Evolutionary conservation across 53 echinoderm and acorn worm genomes (phyloP).

Genomic region (Paelopatides confundens): DNA sequence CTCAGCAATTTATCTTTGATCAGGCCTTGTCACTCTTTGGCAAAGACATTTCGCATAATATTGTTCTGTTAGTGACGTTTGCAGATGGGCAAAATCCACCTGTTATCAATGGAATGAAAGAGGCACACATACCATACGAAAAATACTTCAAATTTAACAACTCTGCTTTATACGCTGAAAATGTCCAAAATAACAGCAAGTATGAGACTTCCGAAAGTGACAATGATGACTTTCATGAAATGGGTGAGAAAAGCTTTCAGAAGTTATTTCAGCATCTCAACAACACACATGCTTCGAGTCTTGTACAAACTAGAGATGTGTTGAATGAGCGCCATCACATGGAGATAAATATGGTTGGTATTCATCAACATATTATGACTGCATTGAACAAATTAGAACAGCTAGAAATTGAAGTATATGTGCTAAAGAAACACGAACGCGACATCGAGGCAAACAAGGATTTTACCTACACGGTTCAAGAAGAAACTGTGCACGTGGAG

Average conservation of each 20-base stretch:
- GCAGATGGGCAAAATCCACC: slow-evolving; percentile 59
- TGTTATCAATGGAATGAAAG: slow-evolving; percentile 54
- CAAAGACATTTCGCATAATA: slow-evolving; percentile 70
- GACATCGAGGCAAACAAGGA: slow-evolving; percentile 55
- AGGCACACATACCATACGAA: slow-evolving; percentile 53
- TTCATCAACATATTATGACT: slow-evolving; percentile 56
- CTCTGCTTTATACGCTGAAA: slow-evolving; percentile 64
- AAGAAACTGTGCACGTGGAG: slow-evolving; percentile 25
- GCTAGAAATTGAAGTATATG: slow-evolving; percentile 26
- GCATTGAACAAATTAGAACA: slow-evolving; percentile 48
- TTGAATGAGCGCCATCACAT: slow-evolving; percentile 60
- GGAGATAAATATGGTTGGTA: too few species aligned
- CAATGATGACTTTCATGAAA: slow-evolving; percentile 18
- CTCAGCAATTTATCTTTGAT: too few species aligned
- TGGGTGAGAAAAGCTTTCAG: slow-evolving; percentile 49
- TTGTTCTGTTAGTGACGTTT: slow-evolving; percentile 60
- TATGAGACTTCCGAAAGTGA: background rate
- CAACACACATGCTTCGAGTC: slow-evolving; percentile 58
- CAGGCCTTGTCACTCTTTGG: too few species aligned
- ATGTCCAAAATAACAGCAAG: background rate
- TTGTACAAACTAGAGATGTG: slow-evolving; percentile 55
- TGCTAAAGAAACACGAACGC: slow-evolving; percentile 52
- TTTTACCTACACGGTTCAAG: slow-evolving; percentile 52
- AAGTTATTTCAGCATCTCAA: slow-evolving; percentile 41
- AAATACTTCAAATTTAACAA: too few species aligned